Base-by-base conservation (phyloP, 53 echinoderm and acorn worm species). In the Temnopleurus reevesii region DNA sequence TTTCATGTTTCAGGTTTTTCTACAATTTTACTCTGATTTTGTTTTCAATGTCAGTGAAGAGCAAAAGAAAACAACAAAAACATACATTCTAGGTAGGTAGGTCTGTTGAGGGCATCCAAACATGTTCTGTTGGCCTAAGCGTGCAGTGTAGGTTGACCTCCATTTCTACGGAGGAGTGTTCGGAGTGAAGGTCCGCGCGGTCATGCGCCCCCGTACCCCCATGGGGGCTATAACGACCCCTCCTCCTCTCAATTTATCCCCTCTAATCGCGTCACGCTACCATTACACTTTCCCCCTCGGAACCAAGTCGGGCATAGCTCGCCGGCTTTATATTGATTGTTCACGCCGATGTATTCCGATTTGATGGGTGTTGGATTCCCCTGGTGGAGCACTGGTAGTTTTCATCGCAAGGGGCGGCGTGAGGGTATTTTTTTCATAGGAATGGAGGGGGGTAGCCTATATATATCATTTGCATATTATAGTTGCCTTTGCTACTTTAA, bases 311-410 rank as follows among this genome's bases (percentile, higher is more conserved):
- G 45, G 45, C 49, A 79, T 47, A 79, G 49, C 79, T 79, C 79
- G 79, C 28, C 46, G 49, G 49, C 18, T 2, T 47, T 79, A 47
- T 79, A 79, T 79, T 79, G 79, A 79, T 79, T 79, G 79, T 79
- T 49, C 49, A 17, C 79, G 46, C 79, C 79, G 49, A 79, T 79
- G 79, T 49, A 30, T 47, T 27, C 79, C 46, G 79, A 79, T 79
- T 79, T 79, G 49, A 79, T 79, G 47, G 71, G 71, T 71, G 71
- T 71, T 71, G 8, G 38, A 2, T 21, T 71, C 71, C 41, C 71
- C 41, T 63, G 71, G 23, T 7, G 21, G 41, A 71, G 41, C 71
- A 8, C 12, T 36, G 8, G 9, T 71, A 17, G n/a, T 71, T 49
- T 71, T 41, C 41, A 38, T 2, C 43, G 9, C 71, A 8, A 71